A percentile compares a stretch with the other conserved stretches of the same genome.
phyloP scores from a whole-genome alignment of 2,797 vertebrate species.

The Gymnothorax javanicus region DNA sequence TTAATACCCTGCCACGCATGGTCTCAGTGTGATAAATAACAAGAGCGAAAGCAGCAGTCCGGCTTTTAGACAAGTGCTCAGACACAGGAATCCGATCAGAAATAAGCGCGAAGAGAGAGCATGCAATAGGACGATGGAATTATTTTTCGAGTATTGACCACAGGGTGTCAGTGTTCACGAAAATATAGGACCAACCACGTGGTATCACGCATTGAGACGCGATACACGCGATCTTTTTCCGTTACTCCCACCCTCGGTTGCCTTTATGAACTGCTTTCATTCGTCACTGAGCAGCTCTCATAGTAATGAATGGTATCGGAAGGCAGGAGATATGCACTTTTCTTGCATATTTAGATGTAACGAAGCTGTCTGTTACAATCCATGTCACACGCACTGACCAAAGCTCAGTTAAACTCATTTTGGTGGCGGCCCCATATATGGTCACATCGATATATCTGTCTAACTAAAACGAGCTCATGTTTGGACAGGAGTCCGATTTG shows the following conservation, averaged over 20 bases:
- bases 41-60: not conserved
- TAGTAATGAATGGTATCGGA: too few relatives aligned
- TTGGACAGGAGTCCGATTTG: not conserved
- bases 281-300: too few relatives aligned
- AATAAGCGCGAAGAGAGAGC: not conserved
- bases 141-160: not conserved
- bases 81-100: not conserved
- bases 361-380: too few relatives aligned
- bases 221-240: not conserved
- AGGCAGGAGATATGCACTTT: too few relatives aligned
- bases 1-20: not conserved
- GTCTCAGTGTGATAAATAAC: not conserved
- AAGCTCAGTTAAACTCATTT: too few relatives aligned
- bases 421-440: too few relatives aligned
- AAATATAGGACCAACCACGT: not conserved
- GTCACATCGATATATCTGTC: too few relatives aligned
- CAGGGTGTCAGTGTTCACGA: conserved; percentile 11
- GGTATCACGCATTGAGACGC: not conserved
- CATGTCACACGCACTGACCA: too few relatives aligned
- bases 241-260: too few relatives aligned
- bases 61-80: not conserved
- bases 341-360: too few relatives aligned
- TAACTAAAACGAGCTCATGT: too few relatives aligned
- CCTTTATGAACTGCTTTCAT: too few relatives aligned
- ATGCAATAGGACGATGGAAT: not conserved